These are phyloP conservation scores for Drosophila lacertosa DNA, from an alignment of 1,140 invertebrate species.

Conservation along the genomic window DNA sequence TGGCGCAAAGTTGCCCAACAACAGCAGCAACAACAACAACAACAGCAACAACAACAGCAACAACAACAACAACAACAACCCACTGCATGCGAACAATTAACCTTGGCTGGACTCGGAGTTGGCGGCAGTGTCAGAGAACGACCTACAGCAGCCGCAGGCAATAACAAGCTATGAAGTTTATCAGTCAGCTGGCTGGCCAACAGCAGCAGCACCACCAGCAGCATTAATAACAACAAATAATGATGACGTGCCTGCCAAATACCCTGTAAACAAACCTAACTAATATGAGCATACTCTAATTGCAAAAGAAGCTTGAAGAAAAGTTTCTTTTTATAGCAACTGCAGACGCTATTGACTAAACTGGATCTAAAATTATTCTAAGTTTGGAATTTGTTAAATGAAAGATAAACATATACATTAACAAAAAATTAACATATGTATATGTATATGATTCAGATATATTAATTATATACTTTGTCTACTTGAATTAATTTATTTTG, in stretches of 20 bases:
- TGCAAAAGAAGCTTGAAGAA: background rate
- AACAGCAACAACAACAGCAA: constrained; percentile 27
- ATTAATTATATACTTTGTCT: no score
- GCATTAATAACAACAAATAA: constrained; percentile 15
- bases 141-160: constrained; percentile 66
- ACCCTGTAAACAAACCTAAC: constrained; percentile 4
- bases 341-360: background rate
- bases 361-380: no score
- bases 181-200: constrained; percentile 57
- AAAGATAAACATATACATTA: no score
- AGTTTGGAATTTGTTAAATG: no score
- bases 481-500: no score
- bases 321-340: background rate
- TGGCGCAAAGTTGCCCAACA: constrained; percentile 59
- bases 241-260: constrained; percentile 19
- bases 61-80: constrained; percentile 38
- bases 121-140: constrained; percentile 64
- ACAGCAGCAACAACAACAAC: constrained; percentile 19
- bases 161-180: constrained; percentile 54
- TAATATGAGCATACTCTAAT: background rate
- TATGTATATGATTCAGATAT: no score
- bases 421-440: no score
- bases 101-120: constrained; percentile 77
- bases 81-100: constrained; percentile 75
- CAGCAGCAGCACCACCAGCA: constrained; percentile 33